Conservation (phyloP, 2,113 vertebrate species). For the Oncorhynchus keta region DNA sequence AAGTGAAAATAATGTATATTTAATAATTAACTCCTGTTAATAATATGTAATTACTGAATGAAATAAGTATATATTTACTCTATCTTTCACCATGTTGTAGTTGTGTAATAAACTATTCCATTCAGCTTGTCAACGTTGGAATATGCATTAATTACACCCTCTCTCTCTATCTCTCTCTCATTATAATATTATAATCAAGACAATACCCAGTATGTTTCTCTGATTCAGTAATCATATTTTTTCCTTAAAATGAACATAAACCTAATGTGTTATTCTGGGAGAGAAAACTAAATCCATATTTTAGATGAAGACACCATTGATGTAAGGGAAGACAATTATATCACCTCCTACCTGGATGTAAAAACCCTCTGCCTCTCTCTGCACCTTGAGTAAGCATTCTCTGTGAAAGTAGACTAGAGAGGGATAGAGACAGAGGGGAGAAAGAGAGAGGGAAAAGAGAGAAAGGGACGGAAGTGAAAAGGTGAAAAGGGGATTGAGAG, state of each 20-base stretch:
- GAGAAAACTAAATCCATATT: neutral
- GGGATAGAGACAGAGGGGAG: conserved; percentile 15
- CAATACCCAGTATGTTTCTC: too few species aligned
- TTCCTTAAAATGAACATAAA: neutral
- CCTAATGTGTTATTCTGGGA: neutral
- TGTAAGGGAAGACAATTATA: conserved; percentile 40
- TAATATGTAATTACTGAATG: too few species aligned
- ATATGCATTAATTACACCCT: too few species aligned
- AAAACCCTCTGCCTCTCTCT: conserved; percentile 26
- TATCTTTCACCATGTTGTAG: too few species aligned
- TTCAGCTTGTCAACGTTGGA: too few species aligned
- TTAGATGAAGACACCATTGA: conserved; percentile 32
- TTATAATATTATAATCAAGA: too few species aligned
- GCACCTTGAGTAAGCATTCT: neutral
- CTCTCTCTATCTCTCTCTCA: too few species aligned
- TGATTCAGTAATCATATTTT: too few species aligned
- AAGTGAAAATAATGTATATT: too few species aligned
- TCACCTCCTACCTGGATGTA: conserved; percentile 40
- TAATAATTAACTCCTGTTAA: too few species aligned
- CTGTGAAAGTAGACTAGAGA: neutral
- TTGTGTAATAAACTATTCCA: too few species aligned
- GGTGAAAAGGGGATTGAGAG: neutral
- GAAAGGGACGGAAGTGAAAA: conserved; percentile 15
- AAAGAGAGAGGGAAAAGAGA: conserved; percentile 4
- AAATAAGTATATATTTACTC: too few species aligned